These are phyloP conservation scores for Trissoscelio sp. DNA, from an alignment of 2,888 invertebrate species.

Conservation along the genomic window DNA sequence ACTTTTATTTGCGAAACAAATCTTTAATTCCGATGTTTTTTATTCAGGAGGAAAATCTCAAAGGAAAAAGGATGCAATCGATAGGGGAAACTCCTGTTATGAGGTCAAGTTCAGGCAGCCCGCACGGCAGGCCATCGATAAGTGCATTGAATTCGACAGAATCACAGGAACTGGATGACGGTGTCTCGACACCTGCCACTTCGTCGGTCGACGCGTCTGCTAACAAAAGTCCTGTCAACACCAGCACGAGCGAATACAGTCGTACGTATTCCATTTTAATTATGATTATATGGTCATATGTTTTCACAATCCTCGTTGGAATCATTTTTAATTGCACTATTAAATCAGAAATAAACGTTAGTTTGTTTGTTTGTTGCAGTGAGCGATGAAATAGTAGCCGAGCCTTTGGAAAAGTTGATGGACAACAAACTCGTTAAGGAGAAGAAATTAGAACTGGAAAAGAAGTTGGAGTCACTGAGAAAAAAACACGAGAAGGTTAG, in stretches of 20 bases:
- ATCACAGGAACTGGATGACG: constrained; percentile 78
- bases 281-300: neutral
- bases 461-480: constrained; percentile 92
- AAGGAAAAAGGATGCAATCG: constrained; percentile 78
- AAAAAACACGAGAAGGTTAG: constrained; percentile 91
- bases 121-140: constrained; percentile 79
- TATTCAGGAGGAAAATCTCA: constrained; percentile 77
- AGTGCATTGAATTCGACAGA: constrained; percentile 76
- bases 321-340: constrained; percentile 16
- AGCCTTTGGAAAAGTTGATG: constrained; percentile 91
- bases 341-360: constrained; percentile 6
- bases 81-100: constrained; percentile 76
- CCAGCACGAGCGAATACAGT: constrained; percentile 75
- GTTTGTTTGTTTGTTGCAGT: constrained; percentile 71
- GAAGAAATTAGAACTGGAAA: constrained; percentile 92
- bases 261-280: constrained; percentile 32
- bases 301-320: neutral
- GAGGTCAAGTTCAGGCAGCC: constrained; percentile 74
- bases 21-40: neutral
- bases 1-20: neutral
- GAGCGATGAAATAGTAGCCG: constrained; percentile 87
- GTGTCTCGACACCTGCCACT: constrained; percentile 70
- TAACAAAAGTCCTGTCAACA: constrained; percentile 78
- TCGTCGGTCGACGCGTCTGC: constrained; percentile 71
- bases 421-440: constrained; percentile 93